These are phyloP conservation scores for Diarsia rubi DNA, from an alignment of 2,888 invertebrate genomes.

Conservation along the genomic window DNA sequence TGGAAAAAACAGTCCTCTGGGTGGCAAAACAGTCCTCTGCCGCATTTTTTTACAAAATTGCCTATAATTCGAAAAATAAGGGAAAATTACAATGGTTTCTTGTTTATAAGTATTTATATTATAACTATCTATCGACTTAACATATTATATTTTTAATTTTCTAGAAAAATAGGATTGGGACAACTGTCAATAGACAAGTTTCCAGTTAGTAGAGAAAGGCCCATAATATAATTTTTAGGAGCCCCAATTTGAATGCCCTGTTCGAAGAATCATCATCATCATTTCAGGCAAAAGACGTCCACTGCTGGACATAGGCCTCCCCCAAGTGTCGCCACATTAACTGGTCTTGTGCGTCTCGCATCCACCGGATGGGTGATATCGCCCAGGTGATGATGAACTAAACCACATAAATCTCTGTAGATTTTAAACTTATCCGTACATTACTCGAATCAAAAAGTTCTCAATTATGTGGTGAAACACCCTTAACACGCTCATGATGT, in stretches of 20 bases:
- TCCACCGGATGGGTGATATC: no score
- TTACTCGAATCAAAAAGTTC: neutral
- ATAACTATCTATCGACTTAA: slow-evolving; percentile 14
- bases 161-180: slow-evolving; percentile 32
- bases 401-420: neutral
- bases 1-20: neutral
- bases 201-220: slow-evolving; percentile 29
- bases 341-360: no score
- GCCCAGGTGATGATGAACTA: no score
- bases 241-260: neutral
- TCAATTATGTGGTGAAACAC: neutral
- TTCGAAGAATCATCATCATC: no score
- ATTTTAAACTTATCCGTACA: neutral
- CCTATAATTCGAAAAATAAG: neutral
- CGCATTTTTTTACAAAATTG: neutral
- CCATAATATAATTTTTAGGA: no score
- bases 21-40: neutral
- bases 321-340: no score
- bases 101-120: slow-evolving; percentile 12
- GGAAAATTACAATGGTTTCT: no score
- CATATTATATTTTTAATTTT: slow-evolving; percentile 1
- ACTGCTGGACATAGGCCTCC: no score
- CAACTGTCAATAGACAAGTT: slow-evolving; percentile 31
- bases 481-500: neutral
- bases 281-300: no score